phyloP scores from a whole-genome alignment of 1,140 invertebrate genomes.

The Pseudobourletiella spinata region DNA sequence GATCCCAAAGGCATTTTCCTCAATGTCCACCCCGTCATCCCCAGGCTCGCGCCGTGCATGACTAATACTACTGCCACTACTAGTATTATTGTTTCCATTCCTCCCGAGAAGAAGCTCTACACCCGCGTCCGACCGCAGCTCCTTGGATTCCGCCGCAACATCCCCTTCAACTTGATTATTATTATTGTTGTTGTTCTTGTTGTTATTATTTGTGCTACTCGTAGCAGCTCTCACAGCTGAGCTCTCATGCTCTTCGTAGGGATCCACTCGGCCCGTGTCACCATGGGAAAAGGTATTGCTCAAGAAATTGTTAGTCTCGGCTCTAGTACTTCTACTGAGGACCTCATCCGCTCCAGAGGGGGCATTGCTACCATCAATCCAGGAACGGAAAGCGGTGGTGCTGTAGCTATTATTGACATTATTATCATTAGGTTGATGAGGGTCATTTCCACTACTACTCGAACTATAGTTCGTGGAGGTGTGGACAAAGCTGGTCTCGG shows the following conservation, averaged over 20 bases:
- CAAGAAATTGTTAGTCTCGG: not conserved
- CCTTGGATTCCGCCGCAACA: not conserved
- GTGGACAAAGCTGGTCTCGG: not conserved
- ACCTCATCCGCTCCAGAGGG: not conserved
- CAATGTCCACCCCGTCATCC: not conserved
- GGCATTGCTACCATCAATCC: not conserved
- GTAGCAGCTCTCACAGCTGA: not conserved
- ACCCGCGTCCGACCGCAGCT: too few species aligned
- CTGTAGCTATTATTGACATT: too few species aligned
- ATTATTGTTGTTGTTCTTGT: not conserved
- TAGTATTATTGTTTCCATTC: not conserved
- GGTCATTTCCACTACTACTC: not conserved
- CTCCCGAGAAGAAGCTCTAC: too few species aligned
- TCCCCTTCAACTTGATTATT: not conserved
- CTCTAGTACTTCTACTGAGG: too few species aligned
- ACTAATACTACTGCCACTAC: too few species aligned
- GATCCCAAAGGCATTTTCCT: slow-evolving; percentile 19
- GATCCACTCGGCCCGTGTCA: too few species aligned
- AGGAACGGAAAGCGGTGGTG: too few species aligned
- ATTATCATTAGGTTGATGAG: not conserved
- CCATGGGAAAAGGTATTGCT: not conserved
- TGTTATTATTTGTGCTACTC: not conserved
- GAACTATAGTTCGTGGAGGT: not conserved
- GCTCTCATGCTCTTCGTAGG: too few species aligned
- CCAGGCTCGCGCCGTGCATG: too few species aligned